These are phyloP conservation scores for Luperina nickerlii DNA, from an alignment of 2,888 invertebrate genomes.

Conservation along the genomic window DNA sequence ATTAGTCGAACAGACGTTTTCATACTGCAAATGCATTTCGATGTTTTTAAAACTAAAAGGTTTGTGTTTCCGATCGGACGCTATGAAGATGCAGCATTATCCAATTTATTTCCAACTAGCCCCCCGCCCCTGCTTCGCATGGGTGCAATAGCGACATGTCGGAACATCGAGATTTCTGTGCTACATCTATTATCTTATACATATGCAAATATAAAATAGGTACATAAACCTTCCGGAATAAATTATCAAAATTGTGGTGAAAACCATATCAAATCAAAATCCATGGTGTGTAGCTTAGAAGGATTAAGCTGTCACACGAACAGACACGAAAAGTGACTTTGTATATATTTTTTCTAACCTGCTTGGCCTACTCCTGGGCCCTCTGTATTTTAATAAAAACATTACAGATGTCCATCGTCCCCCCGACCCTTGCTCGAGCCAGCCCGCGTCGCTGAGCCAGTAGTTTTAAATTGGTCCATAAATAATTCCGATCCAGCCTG, in stretches of 20 bases:
- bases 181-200: neutral
- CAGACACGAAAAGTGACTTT: neutral
- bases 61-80: neutral
- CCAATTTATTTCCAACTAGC: neutral
- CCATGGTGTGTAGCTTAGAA: neutral
- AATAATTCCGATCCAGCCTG: too few relatives aligned
- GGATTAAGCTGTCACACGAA: neutral
- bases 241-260: neutral
- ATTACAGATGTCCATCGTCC: neutral
- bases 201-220: neutral
- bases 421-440: too few relatives aligned
- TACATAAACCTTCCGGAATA: neutral
- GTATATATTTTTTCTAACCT: neutral
- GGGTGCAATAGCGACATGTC: neutral
- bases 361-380: neutral
- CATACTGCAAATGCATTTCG: neutral
- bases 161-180: neutral
- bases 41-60: neutral
- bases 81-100: neutral
- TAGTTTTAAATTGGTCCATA: too few relatives aligned
- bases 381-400: neutral
- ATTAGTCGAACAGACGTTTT: neutral
- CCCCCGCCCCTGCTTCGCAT: neutral
- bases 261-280: neutral
- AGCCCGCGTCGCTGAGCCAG: too few relatives aligned